A percentile compares a stretch with the other conserved stretches of the same genome.
Evolutionary conservation across 2,113 vertebrate genomes (phyloP).

Genomic region (Empidonax alnorum): DNA sequence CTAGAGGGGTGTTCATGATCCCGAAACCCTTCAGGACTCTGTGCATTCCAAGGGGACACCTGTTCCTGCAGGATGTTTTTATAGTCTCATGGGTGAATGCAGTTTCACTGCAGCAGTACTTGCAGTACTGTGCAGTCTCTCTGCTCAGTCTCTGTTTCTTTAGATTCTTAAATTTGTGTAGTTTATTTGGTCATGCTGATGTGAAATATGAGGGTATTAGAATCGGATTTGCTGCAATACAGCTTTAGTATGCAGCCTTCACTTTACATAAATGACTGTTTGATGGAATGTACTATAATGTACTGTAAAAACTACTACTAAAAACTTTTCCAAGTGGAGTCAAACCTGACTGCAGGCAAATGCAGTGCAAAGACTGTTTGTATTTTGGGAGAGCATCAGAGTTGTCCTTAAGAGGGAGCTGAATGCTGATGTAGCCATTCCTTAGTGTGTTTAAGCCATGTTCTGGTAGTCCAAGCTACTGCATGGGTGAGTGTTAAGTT

Average conservation of each 20-base stretch:
- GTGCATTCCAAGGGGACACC: slow-evolving; percentile 1
- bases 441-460: not conserved
- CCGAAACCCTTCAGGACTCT: not conserved
- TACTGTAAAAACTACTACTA: not conserved
- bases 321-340: not conserved
- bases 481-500: not conserved
- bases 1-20: not conserved
- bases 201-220: not conserved
- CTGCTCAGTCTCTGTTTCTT: not conserved
- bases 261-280: not conserved
- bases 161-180: not conserved
- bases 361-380: not conserved
- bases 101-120: not conserved
- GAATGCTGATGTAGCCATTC: not conserved
- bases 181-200: not conserved
- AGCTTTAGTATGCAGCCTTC: not conserved
- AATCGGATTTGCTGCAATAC: not conserved
- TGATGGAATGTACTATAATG: not conserved
- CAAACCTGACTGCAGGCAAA: not conserved
- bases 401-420: not conserved
- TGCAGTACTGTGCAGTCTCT: not conserved
- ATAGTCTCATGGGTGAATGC: not conserved
- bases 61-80: slow-evolving; percentile 9
- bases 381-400: not conserved
- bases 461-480: not conserved